A percentile compares a stretch with the other conserved stretches of the same genome.
Evolutionary conservation across 2,888 invertebrate species (phyloP).

Genomic region (Palloptera scutellata): DNA sequence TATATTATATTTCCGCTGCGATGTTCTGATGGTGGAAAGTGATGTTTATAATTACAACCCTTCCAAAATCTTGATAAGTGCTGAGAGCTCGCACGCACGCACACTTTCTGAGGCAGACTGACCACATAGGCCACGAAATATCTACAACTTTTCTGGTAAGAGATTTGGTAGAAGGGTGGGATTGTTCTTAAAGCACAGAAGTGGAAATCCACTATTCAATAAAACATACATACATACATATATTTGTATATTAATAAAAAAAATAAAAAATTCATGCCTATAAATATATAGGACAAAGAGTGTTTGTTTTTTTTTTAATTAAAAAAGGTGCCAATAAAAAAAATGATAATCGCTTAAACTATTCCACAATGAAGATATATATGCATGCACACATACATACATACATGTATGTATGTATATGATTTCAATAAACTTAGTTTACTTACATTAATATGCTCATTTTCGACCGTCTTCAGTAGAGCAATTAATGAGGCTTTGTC

Average conservation of each 20-base stretch:
- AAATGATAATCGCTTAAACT: no score
- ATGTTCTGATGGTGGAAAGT: slow-evolving; percentile 10
- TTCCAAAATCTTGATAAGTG: slow-evolving; percentile 25
- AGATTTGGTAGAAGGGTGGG: background rate
- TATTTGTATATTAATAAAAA: no score
- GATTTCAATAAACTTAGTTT: slow-evolving; percentile 2
- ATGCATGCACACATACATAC: no score
- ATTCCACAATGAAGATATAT: background rate
- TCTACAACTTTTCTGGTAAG: no score
- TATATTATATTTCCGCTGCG: no score
- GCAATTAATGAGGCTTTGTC: slow-evolving; percentile 74
- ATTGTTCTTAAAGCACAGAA: background rate
- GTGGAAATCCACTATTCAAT: background rate
- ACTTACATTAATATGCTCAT: slow-evolving; percentile 69
- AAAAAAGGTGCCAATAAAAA: no score
- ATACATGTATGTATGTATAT: background rate
- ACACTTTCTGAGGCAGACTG: no score
- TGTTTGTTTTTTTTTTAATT: no score
- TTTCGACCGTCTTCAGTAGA: slow-evolving; percentile 68
- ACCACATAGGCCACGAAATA: no score
- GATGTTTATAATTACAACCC: slow-evolving; percentile 14
- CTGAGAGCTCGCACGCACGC: slow-evolving; percentile 14
- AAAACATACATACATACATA: background rate
- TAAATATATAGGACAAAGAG: no score
- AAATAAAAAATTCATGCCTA: no score